Evolutionary conservation across 2,888 invertebrate genomes (phyloP).

Genomic region (Gasteruption jaculator): DNA sequence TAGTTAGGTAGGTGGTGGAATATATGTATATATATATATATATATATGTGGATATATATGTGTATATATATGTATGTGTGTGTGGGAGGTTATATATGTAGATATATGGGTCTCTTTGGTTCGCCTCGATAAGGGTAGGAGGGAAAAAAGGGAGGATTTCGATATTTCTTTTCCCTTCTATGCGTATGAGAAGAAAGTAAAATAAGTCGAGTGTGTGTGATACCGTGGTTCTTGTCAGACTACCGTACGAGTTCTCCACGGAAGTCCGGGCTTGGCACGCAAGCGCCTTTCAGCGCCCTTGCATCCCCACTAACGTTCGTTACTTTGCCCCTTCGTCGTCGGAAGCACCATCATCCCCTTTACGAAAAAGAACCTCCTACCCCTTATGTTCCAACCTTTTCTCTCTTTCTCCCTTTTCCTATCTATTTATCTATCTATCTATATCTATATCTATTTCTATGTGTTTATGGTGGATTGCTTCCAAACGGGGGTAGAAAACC

Average conservation of each 20-base stretch:
- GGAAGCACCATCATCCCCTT: constrained; percentile 24
- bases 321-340: constrained; percentile 22
- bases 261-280: constrained; percentile 25
- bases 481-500: too few relatives aligned
- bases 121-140: constrained; percentile 1
- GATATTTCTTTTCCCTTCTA: too few relatives aligned
- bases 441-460: too few relatives aligned
- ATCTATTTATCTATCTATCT: too few relatives aligned
- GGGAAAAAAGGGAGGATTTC: background rate
- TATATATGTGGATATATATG: too few relatives aligned
- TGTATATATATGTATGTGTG: too few relatives aligned
- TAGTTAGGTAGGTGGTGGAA: too few relatives aligned
- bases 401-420: constrained; percentile 13
- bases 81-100: too few relatives aligned
- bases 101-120: too few relatives aligned
- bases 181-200: constrained; percentile 18
- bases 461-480: too few relatives aligned
- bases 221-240: constrained; percentile 39
- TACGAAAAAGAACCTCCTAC: constrained; percentile 2
- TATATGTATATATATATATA: too few relatives aligned
- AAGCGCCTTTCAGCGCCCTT: constrained; percentile 19
- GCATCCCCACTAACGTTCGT: background rate
- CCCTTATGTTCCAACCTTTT: constrained; percentile 13
- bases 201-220: constrained; percentile 26
- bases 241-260: constrained; percentile 21